Evolutionary conservation across 2,113 vertebrate species (phyloP), one percentile per base, ranked within the genome.

Genomic region (Callopanchax toddi): DNA sequence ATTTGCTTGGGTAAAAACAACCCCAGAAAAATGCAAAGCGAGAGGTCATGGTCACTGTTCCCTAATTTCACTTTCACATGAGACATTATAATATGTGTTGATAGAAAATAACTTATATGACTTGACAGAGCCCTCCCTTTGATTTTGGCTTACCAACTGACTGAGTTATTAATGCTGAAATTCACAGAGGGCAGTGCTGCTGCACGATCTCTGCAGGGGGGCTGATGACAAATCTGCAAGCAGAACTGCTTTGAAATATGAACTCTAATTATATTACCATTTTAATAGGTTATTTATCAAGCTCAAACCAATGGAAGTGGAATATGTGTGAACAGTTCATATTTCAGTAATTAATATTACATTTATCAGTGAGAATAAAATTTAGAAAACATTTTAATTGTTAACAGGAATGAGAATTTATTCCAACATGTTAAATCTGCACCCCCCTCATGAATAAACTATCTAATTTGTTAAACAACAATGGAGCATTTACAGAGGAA

Each of bases 281-380:
- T 76, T 69, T 48, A 84, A 79, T 73, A 77, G 57, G 54, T 73
- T 81, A 75, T 79, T 54, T 67, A 64, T 71, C 71, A 76, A 54
- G 22, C 74, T 67, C 58, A 61, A 71, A 77, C 68, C 52, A 60
- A 18, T 52, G 26, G 26, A 20, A 18, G 11, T 32, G 26, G n/a
- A 10, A 51, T 51, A 42, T 11, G 16, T 43, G 40, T 11, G 4
- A 23, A 57, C 10, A 42, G 22, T 40, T 42, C 9, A 11, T 23
- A 11, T n/a, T 42, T 26, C 10, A 11, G n/a, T 43, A 57, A 42
- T 11, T n/a, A 3, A 6, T 43, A 26, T 1, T 7, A 7, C 7
- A 39, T 23, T 6, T 36, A 18, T 13, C 1, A 23, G 4, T 12
- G 17, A 10, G 23, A 39, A 16, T 6, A 23, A 0, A 12, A 25